These are phyloP conservation scores for Acleris laterana DNA, from an alignment of 2,888 invertebrate genomes.

Conservation along the genomic window DNA sequence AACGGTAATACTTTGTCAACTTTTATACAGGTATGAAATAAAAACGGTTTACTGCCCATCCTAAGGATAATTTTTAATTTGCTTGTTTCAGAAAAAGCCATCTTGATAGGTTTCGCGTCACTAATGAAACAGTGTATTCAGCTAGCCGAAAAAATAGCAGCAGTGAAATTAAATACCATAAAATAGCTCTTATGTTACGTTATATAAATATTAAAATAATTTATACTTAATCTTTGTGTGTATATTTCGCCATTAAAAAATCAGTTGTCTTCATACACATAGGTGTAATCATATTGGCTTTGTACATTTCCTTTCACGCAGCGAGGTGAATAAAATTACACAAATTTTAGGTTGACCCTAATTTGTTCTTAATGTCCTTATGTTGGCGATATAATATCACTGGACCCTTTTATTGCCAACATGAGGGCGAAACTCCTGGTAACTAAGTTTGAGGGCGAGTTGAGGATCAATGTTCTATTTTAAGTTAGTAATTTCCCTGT, in stretches of 20 bases:
- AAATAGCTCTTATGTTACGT: background rate
- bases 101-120: constrained; percentile 51
- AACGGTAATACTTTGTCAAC: too few relatives aligned
- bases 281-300: background rate
- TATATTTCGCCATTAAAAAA: background rate
- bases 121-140: constrained; percentile 55
- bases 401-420: constrained; percentile 26
- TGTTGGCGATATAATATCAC: constrained; percentile 30
- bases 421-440: constrained; percentile 22
- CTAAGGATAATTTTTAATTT: background rate
- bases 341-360: constrained; percentile 28
- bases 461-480: constrained; percentile 22
- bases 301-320: constrained; percentile 19
- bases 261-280: background rate
- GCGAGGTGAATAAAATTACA: constrained; percentile 19
- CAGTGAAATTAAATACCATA: background rate
- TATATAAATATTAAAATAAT: background rate
- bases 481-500: constrained; percentile 11
- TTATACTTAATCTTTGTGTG: background rate
- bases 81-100: constrained; percentile 59
- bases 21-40: too few relatives aligned
- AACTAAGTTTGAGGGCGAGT: constrained; percentile 30
- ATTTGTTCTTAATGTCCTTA: constrained; percentile 33
- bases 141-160: constrained; percentile 47
- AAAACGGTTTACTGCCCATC: background rate